phyloP scores from a whole-genome alignment of 2,888 invertebrate genomes.

The Agrochola macilenta region DNA sequence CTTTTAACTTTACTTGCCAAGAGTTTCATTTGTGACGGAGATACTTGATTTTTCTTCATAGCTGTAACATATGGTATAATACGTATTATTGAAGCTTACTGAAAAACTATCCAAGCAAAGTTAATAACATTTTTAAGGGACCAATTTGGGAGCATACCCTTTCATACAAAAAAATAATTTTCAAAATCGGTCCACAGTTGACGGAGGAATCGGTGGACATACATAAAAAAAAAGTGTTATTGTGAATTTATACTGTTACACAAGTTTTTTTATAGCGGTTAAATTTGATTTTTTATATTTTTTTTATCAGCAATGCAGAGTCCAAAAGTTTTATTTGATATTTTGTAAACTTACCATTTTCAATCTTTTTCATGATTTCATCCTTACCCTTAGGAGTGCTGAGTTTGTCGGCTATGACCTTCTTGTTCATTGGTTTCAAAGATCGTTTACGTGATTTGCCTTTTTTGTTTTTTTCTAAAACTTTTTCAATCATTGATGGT shows the following conservation, averaged over 20 bases:
- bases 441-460: neutral
- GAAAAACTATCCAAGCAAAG: no score
- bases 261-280: neutral
- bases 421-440: neutral
- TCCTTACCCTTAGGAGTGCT: slow-evolving; percentile 4
- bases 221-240: no score
- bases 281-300: neutral
- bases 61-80: neutral
- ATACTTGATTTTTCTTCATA: neutral
- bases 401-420: slow-evolving; percentile 23
- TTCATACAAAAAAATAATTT: no score
- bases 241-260: no score
- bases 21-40: neutral
- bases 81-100: no score
- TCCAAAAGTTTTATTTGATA: no score
- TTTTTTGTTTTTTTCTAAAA: slow-evolving; percentile 21
- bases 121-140: no score
- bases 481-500: slow-evolving; percentile 31
- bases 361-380: slow-evolving; percentile 24
- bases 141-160: no score
- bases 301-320: no score
- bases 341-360: slow-evolving; percentile 18
- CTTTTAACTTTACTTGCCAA: neutral
- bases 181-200: no score
- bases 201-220: no score